Conservation (phyloP, 2,888 invertebrate species). For the Lordiphosa fenestrarum region DNA sequence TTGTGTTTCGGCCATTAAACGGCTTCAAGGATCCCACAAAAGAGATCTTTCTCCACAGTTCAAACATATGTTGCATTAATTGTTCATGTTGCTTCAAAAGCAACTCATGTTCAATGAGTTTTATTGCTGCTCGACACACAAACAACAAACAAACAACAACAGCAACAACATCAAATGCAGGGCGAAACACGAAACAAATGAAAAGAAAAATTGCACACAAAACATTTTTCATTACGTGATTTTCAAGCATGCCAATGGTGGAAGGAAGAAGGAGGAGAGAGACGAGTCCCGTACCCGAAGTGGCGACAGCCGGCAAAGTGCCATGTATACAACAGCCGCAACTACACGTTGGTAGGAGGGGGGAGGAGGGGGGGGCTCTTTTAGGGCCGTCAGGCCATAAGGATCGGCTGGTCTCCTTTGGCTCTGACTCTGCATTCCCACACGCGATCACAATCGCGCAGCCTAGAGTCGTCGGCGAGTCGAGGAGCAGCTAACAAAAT, state of each 20-base stretch:
- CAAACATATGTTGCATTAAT: slow-evolving; percentile 73
- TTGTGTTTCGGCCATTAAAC: slow-evolving; percentile 30
- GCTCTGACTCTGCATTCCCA: slow-evolving; percentile 60
- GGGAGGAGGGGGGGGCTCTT: slow-evolving; percentile 26
- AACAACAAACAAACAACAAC: slow-evolving; percentile 47
- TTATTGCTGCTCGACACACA: slow-evolving; percentile 72
- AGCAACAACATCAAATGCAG: slow-evolving; percentile 31
- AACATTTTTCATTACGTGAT: slow-evolving; percentile 75
- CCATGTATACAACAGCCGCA: slow-evolving; percentile 66
- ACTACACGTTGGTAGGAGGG: slow-evolving; percentile 27
- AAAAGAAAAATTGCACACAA: slow-evolving; percentile 72
- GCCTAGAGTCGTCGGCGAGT: slow-evolving; percentile 15
- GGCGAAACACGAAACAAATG: slow-evolving; percentile 49
- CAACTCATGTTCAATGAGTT: slow-evolving; percentile 73
- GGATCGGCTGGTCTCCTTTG: slow-evolving; percentile 44
- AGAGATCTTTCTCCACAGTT: slow-evolving; percentile 30
- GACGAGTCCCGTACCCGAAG: slow-evolving; percentile 39
- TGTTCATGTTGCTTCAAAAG: slow-evolving; percentile 69
- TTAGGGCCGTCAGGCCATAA: slow-evolving; percentile 65
- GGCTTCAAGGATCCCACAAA: slow-evolving; percentile 38
- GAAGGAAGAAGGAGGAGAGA: slow-evolving; percentile 16
- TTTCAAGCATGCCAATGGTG: slow-evolving; percentile 57
- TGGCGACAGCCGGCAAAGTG: slow-evolving; percentile 78
- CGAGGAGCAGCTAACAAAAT: slow-evolving; percentile 12
- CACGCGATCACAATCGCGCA: slow-evolving; percentile 70